These are phyloP conservation scores for Semnornis frantzii DNA, from an alignment of 2,113 vertebrate species.

Conservation along the genomic window DNA sequence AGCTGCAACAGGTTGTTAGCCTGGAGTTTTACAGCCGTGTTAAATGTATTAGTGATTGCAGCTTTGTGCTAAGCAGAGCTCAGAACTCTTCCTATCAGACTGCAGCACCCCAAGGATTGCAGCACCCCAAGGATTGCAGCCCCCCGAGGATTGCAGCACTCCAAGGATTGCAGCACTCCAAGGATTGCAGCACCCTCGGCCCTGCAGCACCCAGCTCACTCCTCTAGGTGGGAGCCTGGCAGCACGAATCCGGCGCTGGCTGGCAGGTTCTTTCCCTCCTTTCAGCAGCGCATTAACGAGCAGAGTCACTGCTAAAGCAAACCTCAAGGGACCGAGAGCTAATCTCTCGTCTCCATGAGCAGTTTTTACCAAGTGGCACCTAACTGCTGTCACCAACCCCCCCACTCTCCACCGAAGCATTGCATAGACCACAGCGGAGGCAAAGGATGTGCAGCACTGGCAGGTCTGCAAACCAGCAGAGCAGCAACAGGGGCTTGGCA, in stretches of 20 bases:
- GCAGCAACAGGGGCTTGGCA: neutral
- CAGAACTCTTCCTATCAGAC: neutral
- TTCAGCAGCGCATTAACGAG: neutral
- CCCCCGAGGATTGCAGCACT: neutral
- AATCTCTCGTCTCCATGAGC: neutral
- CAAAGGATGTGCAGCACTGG: too few relatives aligned
- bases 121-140: neutral
- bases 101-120: neutral
- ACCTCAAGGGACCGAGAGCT: neutral
- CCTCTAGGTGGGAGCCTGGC: neutral
- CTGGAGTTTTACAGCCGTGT: neutral
- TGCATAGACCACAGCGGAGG: neutral
- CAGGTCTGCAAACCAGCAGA: neutral
- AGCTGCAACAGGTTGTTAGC: conserved; percentile 33
- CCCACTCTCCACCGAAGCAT: neutral
- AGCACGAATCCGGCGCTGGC: neutral
- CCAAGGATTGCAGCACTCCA: neutral
- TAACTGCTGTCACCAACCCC: neutral
- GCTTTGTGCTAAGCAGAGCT: neutral
- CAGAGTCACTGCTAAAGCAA: neutral
- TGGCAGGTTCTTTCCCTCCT: neutral
- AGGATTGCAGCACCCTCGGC: neutral
- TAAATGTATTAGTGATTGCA: neutral
- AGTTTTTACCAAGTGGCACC: neutral
- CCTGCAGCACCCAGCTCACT: neutral